Evolutionary conservation across 1,140 invertebrate genomes (phyloP).

Genomic region (Elymnias hypermnestra): DNA sequence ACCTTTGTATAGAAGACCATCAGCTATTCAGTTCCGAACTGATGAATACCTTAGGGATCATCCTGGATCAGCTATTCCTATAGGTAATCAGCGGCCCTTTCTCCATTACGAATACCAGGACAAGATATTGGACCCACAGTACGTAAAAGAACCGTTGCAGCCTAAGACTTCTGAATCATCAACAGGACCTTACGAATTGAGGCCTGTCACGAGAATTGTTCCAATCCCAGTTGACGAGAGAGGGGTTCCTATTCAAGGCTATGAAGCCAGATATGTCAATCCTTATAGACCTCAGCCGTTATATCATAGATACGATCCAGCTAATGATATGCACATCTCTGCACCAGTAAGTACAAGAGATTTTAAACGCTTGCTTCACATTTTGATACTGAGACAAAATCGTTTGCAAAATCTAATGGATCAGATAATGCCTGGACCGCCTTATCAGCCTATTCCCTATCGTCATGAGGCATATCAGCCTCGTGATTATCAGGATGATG

Average conservation of each 20-base stretch:
- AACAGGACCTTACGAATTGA: conserved; percentile 41
- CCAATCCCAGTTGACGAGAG: conserved; percentile 60
- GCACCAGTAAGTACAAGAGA: conserved; percentile 78
- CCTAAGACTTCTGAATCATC: conserved; percentile 37
- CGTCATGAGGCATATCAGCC: conserved; percentile 43
- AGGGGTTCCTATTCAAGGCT: conserved; percentile 57
- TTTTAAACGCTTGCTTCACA: conserved; percentile 76
- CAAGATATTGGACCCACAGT: conserved; percentile 65
- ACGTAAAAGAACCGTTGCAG: conserved; percentile 48
- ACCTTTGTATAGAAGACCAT: conserved; percentile 68
- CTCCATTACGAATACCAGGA: conserved; percentile 65
- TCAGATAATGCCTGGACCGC: conserved; percentile 55
- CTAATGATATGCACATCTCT: conserved; percentile 56
- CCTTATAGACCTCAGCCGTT: conserved; percentile 48
- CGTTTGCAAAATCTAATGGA: conserved; percentile 74
- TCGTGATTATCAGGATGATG: conserved; percentile 51
- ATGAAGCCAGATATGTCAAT: conserved; percentile 55
- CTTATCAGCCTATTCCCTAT: conserved; percentile 46
- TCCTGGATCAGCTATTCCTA: conserved; percentile 66
- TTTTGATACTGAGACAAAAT: conserved; percentile 76
- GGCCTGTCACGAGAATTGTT: conserved; percentile 51
- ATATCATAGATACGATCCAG: conserved; percentile 53
- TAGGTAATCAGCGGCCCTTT: conserved; percentile 72
- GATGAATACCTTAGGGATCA: conserved; percentile 71
- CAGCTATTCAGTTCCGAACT: conserved; percentile 69